A percentile compares a stretch with the other conserved stretches of the same genome.
phyloP scores from a whole-genome alignment of 2,113 vertebrate genomes.

The Microcebus lehilahytsara region DNA sequence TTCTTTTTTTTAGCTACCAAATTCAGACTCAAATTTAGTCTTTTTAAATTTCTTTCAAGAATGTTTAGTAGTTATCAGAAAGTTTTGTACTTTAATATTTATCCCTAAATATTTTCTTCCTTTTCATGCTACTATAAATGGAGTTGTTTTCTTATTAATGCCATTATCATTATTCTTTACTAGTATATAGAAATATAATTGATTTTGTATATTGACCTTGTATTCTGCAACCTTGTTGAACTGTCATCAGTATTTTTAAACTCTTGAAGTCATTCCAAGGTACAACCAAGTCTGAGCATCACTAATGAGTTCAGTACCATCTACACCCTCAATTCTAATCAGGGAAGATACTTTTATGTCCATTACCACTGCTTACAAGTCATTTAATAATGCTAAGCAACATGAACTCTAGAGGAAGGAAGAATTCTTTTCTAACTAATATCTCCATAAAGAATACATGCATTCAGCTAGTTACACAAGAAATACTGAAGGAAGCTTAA shows the following conservation, averaged over 20 bases:
- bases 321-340: not conserved
- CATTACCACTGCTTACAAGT: not conserved
- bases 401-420: not conserved
- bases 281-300: not conserved
- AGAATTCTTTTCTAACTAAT: not conserved
- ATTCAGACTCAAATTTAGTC: not conserved
- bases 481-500: not conserved
- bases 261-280: not conserved
- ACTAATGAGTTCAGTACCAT: not conserved
- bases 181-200: not conserved
- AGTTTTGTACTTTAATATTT: not conserved
- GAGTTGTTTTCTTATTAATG: not conserved
- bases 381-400: not conserved
- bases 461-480: not conserved
- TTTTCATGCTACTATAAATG: not conserved
- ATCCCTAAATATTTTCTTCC: not conserved
- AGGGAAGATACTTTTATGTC: not conserved
- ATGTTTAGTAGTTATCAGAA: not conserved
- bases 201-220: not conserved
- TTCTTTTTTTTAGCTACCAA: too few relatives aligned
- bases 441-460: not conserved
- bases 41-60: constrained; percentile 1
- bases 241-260: not conserved
- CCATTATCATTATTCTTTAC: not conserved
- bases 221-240: not conserved